Conservation (phyloP, 2,797 vertebrate species). For the Chelonia mydas region DNA sequence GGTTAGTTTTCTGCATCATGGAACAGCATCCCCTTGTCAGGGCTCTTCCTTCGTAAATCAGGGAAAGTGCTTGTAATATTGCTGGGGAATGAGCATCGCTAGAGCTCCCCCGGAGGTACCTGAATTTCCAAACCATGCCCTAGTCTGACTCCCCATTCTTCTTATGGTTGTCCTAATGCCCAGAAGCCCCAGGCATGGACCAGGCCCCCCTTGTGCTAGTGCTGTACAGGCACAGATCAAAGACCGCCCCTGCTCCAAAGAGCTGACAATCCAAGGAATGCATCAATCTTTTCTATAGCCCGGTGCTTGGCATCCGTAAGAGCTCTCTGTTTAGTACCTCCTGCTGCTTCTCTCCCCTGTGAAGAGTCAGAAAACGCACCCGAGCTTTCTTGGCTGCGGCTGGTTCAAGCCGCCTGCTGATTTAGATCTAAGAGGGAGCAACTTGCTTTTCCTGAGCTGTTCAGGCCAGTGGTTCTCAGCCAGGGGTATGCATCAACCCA, state of each 20-base stretch:
- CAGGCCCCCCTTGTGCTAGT: background rate
- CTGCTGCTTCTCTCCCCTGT: background rate
- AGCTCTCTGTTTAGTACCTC: background rate
- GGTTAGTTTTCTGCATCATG: background rate
- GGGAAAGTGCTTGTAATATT: background rate
- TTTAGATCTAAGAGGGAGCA: constrained; percentile 30
- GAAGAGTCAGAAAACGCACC: constrained; percentile 33
- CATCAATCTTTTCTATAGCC: constrained; percentile 32
- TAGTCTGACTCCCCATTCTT: background rate
- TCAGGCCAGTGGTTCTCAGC: constrained; percentile 3
- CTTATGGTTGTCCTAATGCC: background rate
- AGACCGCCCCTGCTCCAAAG: background rate
- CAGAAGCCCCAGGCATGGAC: background rate
- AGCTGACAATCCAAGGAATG: constrained; percentile 6
- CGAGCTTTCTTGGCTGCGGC: constrained; percentile 48
- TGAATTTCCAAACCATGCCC: background rate
- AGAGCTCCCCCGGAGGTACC: background rate
- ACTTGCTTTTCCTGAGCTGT: constrained; percentile 57
- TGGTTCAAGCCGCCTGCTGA: background rate
- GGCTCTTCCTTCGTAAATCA: background rate
- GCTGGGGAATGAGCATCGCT: background rate
- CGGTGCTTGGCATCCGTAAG: background rate
- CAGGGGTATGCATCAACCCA: too few relatives aligned
- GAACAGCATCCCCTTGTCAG: background rate
- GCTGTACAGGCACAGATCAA: background rate